Evolutionary conservation across 2,888 invertebrate species (phyloP).

Genomic region (Stenichneumon culpator): DNA sequence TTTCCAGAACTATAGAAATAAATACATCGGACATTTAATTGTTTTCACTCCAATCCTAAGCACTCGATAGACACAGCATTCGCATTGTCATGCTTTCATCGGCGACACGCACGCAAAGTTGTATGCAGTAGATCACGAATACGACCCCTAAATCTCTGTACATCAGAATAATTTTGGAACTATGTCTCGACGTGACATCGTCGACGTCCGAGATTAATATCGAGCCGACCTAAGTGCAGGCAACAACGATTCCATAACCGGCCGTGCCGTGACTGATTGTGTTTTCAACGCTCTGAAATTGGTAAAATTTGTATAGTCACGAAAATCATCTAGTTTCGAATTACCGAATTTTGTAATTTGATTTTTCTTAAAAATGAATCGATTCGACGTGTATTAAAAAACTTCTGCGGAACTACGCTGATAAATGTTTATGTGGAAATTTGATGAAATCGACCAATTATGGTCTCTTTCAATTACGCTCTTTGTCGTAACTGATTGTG

Average conservation of each 20-base stretch:
- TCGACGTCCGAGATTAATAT: background rate
- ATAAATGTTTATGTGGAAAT: too few relatives aligned
- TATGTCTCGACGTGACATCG: background rate
- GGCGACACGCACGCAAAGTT: constrained; percentile 3
- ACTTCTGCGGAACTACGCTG: too few relatives aligned
- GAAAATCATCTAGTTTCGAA: background rate
- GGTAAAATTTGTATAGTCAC: background rate
- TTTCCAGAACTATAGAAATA: constrained; percentile 36
- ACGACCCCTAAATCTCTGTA: constrained; percentile 21
- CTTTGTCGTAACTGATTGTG: too few relatives aligned
- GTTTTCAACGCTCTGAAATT: background rate
- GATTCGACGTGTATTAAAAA: background rate
- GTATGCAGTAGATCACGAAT: constrained; percentile 18
- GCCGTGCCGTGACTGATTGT: background rate
- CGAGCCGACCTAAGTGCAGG: background rate
- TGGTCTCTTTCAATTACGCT: too few relatives aligned
- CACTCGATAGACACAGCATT: background rate
- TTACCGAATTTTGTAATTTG: background rate
- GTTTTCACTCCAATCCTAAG: constrained; percentile 3
- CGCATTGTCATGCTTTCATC: background rate
- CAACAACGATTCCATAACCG: background rate
- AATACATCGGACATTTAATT: constrained; percentile 38
- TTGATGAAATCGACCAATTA: too few relatives aligned
- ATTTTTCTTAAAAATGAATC: background rate
- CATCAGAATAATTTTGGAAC: constrained; percentile 28